Percentiles rank a stretch among this genome's conserved stretches.
Conservation (phyloP, 1,140 invertebrate species). For the Bradysia coprophila region DNA sequence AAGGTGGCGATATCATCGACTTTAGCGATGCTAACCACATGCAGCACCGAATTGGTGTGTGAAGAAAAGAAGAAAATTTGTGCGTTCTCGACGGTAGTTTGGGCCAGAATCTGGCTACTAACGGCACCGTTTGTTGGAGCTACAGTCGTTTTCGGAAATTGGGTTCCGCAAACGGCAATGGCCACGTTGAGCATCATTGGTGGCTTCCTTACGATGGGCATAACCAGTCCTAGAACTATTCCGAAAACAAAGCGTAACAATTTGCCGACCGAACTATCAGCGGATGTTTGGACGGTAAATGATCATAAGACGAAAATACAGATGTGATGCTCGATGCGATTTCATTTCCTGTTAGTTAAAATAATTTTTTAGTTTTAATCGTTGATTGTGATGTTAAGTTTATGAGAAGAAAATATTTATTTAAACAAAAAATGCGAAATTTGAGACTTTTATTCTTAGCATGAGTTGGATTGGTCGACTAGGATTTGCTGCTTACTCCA, state of each 20-base stretch:
- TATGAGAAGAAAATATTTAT: no score
- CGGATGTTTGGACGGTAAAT: conserved; percentile 22
- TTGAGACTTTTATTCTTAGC: no score
- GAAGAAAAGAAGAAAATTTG: conserved; percentile 19
- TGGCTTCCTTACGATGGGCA: conserved; percentile 15
- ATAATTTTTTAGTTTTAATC: no score
- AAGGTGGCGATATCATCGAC: conserved; percentile 21
- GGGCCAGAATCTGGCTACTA: conserved; percentile 22
- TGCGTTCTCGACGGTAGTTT: conserved; percentile 20
- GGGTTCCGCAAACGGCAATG: conserved; percentile 19
- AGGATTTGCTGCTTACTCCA: no score
- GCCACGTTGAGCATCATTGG: conserved; percentile 17
- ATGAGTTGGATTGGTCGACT: no score
- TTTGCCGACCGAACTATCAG: conserved; percentile 21
- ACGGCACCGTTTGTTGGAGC: conserved; percentile 20
- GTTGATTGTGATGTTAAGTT: no score
- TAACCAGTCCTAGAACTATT: conserved; percentile 19
- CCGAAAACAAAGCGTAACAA: conserved; percentile 9
- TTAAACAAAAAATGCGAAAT: no score
- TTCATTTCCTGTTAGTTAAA: no score
- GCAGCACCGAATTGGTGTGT: conserved; percentile 18
- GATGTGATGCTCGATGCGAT: conserved; percentile 12
- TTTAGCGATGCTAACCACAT: conserved; percentile 21
- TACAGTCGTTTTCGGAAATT: conserved; percentile 16
- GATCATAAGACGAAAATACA: conserved; percentile 9